Evolutionary conservation across 1,140 invertebrate species (phyloP).

Genomic region (Lysiphlebus fabarum): DNA sequence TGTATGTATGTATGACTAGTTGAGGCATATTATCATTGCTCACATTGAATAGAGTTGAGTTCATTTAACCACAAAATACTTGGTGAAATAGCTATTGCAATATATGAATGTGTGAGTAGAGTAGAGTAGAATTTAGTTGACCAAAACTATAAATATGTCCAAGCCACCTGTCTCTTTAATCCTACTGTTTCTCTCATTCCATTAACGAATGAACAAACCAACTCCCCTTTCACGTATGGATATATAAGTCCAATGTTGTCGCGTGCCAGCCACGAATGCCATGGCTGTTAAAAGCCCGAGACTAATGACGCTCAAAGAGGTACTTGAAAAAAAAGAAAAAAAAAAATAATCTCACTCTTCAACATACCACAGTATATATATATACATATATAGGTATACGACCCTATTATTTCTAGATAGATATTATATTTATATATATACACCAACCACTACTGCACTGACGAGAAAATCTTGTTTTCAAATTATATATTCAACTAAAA

Average conservation of each 20-base stretch:
- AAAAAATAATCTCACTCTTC: too few relatives aligned
- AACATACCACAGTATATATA: too few relatives aligned
- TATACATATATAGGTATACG: too few relatives aligned
- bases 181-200: conserved; percentile 10
- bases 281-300: conserved; percentile 10
- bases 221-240: conserved; percentile 5
- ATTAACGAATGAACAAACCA: not conserved
- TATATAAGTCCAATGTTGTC: conserved; percentile 1
- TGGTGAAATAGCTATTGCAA: too few relatives aligned
- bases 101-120: too few relatives aligned
- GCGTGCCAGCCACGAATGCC: conserved; percentile 13
- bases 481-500: too few relatives aligned
- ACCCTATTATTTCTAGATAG: too few relatives aligned
- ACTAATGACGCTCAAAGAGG: conserved; percentile 14
- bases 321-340: not conserved
- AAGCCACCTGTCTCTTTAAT: conserved; percentile 21
- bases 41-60: conserved; percentile 6
- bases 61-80: not conserved
- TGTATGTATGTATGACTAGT: too few relatives aligned
- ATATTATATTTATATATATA: too few relatives aligned
- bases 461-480: too few relatives aligned
- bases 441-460: too few relatives aligned
- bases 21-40: too few relatives aligned
- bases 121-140: conserved; percentile 9
- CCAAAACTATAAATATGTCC: conserved; percentile 17